Evolutionary conservation across 53 echinoderm and acorn worm genomes (phyloP).

Genomic region (Antedon mediterranea): DNA sequence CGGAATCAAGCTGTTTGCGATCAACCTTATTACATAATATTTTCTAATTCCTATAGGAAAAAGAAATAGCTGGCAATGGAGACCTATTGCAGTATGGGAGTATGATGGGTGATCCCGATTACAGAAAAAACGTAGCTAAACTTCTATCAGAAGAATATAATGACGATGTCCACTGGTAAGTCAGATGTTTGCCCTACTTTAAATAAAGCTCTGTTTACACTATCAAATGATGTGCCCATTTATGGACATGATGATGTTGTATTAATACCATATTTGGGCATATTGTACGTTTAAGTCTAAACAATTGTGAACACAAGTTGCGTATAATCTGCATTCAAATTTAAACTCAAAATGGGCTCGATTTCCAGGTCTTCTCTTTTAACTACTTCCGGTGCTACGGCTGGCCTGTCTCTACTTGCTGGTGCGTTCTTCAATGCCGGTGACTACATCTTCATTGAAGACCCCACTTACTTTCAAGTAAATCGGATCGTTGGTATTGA

Average conservation of each 20-base stretch:
- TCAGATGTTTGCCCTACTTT: too few relatives aligned
- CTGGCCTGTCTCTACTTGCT: conserved; percentile 37
- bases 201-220: too few relatives aligned
- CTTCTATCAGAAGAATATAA: conserved; percentile 46
- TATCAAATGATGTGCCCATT: too few relatives aligned
- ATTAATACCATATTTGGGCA: too few relatives aligned
- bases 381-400: conserved; percentile 55
- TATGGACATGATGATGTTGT: too few relatives aligned
- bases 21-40: not conserved
- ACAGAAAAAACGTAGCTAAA: conserved; percentile 51
- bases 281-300: too few relatives aligned
- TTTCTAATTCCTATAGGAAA: conserved; percentile 13
- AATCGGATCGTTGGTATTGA: conserved; percentile 30
- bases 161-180: conserved; percentile 49
- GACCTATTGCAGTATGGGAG: conserved; percentile 70
- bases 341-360: too few relatives aligned
- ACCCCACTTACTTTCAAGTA: conserved; percentile 61
- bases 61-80: conserved; percentile 34
- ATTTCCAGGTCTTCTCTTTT: conserved; percentile 47
- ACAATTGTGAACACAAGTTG: too few relatives aligned
- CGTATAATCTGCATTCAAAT: too few relatives aligned
- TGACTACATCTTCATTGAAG: conserved; percentile 62
- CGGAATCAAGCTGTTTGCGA: too few relatives aligned
- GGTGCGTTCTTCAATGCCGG: conserved; percentile 42
- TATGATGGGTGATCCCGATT: conserved; percentile 41